Base-by-base conservation (phyloP, 2,888 invertebrate genomes). In the Panzeria rudis region DNA sequence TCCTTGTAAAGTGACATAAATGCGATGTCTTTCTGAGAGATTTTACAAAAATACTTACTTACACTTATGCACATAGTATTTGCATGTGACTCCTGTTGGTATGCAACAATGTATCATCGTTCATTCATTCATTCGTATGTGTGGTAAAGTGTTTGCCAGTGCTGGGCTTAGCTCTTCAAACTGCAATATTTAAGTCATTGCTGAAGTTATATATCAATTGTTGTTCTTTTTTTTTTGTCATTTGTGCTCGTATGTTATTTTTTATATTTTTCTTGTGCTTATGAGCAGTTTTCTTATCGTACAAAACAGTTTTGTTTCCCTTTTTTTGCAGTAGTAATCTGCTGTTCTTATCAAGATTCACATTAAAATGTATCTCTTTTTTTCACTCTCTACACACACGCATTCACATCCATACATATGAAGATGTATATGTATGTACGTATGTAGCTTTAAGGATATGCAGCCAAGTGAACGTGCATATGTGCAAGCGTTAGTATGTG, bases 331-430 rank as follows among this genome's bases (percentile, higher is more conserved):
- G 77, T 47, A 76, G 88, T 90, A 90, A 91, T 91, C 90, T 89
- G 89, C 89, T 88, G 88, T 87, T 87, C 44, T 89, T 91, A 91
- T 91, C 91, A 89, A 90, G 91, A 91, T 91, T 91, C 91, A 90
- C 91, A 91, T 91, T 91, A 91, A 91, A 91, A 91, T 91, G 91
- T 91, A 91, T 91, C 91, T 89, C 89, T 90, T 90, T 89, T 90
- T 38, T 84, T 86, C 35, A 54, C 73, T 71, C 72, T 13, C 44
- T 69, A 20, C 15, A 78, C 44, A 62, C n/a, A 35, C 54, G 62
- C 4, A 35, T 4, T 29, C 17, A 69, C 11, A 69, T 47, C 35
- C 59, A 77, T 25, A 9, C 29, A 59, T 15, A 15, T 54, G 54
- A n/a, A 25, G 17, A 7, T 17, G 6, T 23, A 9, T 23, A 3